phyloP scores from a whole-genome alignment of 1,140 invertebrate genomes.

The Drosophila kepulauana region DNA sequence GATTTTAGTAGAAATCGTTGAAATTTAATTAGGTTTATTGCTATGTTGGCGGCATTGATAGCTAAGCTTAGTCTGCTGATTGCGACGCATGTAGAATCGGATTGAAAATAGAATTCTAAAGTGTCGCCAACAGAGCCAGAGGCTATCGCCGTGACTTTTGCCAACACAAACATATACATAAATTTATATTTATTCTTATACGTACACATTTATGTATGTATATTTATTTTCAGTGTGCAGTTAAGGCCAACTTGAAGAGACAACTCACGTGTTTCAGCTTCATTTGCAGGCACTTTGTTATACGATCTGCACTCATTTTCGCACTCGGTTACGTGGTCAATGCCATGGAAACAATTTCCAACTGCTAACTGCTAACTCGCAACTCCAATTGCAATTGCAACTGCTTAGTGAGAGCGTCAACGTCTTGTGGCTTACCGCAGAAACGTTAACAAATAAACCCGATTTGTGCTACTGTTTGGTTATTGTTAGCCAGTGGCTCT shows the following conservation, averaged over 20 bases:
- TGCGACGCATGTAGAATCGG: slow-evolving; percentile 63
- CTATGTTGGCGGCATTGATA: slow-evolving; percentile 79
- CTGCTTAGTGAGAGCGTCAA: slow-evolving; percentile 63
- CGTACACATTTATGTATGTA: not conserved
- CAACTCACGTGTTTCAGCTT: slow-evolving; percentile 68
- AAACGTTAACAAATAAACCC: slow-evolving; percentile 36
- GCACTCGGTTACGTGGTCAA: slow-evolving; percentile 83
- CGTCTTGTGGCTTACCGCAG: slow-evolving; percentile 53
- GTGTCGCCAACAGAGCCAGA: slow-evolving; percentile 61
- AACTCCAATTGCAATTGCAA: slow-evolving; percentile 29
- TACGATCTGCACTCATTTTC: slow-evolving; percentile 61
- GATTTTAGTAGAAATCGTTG: slow-evolving; percentile 45
- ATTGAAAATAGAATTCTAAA: slow-evolving; percentile 65
- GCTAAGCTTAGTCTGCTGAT: slow-evolving; percentile 49
- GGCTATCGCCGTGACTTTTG: slow-evolving; percentile 75
- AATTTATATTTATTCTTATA: not conserved
- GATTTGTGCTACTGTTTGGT: slow-evolving; percentile 50
- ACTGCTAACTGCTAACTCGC: slow-evolving; percentile 15
- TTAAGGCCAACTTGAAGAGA: slow-evolving; percentile 16
- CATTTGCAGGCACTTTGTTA: slow-evolving; percentile 59
- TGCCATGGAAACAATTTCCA: slow-evolving; percentile 51
- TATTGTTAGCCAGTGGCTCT: slow-evolving; percentile 13
- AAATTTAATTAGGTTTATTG: slow-evolving; percentile 81
- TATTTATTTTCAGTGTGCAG: not conserved
- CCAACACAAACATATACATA: slow-evolving; percentile 8